Base-by-base conservation (phyloP, 2,888 invertebrate genomes). In the Callinectes sapidus region DNA sequence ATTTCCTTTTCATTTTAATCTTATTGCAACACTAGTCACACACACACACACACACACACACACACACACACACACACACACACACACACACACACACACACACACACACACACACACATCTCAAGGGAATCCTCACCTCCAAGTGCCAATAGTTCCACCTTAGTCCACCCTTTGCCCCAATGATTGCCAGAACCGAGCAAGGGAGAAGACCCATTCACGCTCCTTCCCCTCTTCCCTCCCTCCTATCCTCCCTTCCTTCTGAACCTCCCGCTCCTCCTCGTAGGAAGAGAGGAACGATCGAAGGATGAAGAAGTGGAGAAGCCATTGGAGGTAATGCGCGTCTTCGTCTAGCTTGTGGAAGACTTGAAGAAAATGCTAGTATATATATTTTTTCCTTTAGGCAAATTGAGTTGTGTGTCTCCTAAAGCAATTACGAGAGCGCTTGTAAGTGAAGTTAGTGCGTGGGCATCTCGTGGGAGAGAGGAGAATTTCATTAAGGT, bases 401-500 rank as follows among this genome's bases (percentile, higher is more conserved):
- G n/a, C 35, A 61, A 86, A 86, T 90, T 90, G 86, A 90, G 90
- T 90, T 90, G 90, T 90, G 61, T 86, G 61, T 90, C 90, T 90
- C 86, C 86, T 90, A 90, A 90, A 86, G 61, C 90, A 90, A 90
- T 90, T 90, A 90, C 61, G n/a, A 28, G 86, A 61, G 86, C 54
- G 86, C 90, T 90, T 90, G 90, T 86, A 90, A 90, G 90, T 86
- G 71, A 90, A 85, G 90, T 90, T 90, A 90, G 90, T 61, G 90
- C 86, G 86, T 39, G 90, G 86, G 86, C 61, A 39, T 86, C 90
- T 86, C 90, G 28, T 39, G 90, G 86, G 90, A 90, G 61, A 23
- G 77, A 55, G 39, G 85, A n/a, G 86, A 90, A 90, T 90, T 90
- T 90, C 90, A 90, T 90, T 90, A 90, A 85, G 61, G 86, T 81